Evolutionary conservation across 1,140 invertebrate genomes (phyloP).

Genomic region (Cherax quadricarinatus): DNA sequence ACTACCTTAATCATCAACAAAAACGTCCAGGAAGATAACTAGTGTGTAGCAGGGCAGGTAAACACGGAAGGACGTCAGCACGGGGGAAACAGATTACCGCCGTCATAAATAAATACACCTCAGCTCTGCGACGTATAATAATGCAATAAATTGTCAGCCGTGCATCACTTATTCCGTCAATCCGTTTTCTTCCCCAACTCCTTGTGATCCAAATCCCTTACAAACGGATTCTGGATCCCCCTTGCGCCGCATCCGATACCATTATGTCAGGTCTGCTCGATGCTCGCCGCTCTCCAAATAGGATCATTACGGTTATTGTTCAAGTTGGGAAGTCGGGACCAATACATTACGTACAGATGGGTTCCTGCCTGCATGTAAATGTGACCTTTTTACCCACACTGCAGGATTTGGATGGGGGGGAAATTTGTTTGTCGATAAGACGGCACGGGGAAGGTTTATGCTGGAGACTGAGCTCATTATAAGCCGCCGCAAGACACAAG

Average conservation of each 20-base stretch:
- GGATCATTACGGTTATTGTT: slow-evolving; percentile 70
- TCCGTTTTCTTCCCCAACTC: slow-evolving; percentile 62
- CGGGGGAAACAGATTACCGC: slow-evolving; percentile 19
- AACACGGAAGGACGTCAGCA: neutral
- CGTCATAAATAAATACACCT: slow-evolving; percentile 50
- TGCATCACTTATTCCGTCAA: slow-evolving; percentile 66
- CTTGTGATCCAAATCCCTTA: slow-evolving; percentile 64
- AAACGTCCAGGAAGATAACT: no score
- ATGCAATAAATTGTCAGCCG: slow-evolving; percentile 59
- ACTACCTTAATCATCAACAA: no score
- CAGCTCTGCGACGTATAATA: slow-evolving; percentile 45
- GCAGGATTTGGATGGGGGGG: slow-evolving; percentile 67
- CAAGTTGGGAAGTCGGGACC: slow-evolving; percentile 69
- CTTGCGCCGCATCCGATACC: slow-evolving; percentile 56
- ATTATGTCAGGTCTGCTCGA: slow-evolving; percentile 66
- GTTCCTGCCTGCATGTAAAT: slow-evolving; percentile 69
- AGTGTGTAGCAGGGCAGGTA: no score
- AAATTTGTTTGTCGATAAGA: slow-evolving; percentile 70
- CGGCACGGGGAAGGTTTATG: slow-evolving; percentile 62
- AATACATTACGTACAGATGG: slow-evolving; percentile 68
- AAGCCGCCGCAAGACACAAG: slow-evolving; percentile 59
- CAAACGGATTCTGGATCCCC: slow-evolving; percentile 64
- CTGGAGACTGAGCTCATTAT: slow-evolving; percentile 65
- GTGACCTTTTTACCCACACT: slow-evolving; percentile 68
- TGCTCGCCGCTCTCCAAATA: slow-evolving; percentile 66